Percentiles rank a stretch among this genome's conserved stretches.
Evolutionary conservation across 2,113 vertebrate genomes (phyloP).

Genomic region (Axis porcinus): DNA sequence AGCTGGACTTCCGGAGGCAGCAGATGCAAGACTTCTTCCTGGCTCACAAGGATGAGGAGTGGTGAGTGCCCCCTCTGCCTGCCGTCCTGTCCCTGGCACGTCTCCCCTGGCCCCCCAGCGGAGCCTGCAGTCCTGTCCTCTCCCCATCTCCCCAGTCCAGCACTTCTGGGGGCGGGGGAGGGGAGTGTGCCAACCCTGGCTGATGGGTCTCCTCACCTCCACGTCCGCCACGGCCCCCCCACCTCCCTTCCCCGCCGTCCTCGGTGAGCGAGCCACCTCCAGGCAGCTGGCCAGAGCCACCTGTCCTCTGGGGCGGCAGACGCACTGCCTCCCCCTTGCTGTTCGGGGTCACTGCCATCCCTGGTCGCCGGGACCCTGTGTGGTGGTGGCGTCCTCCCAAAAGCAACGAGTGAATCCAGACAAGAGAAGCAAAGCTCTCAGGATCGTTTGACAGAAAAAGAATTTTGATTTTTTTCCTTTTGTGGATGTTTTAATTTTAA

Average conservation of each 20-base stretch:
- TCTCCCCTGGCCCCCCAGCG: conserved; percentile 41
- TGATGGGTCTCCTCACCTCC: conserved; percentile 57
- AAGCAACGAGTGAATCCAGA: conserved; percentile 67
- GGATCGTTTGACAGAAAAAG: conserved; percentile 73
- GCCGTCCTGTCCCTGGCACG: conserved; percentile 5
- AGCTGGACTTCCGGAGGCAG: conserved; percentile 92
- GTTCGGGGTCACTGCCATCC: conserved; percentile 45
- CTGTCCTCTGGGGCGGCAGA: conserved; percentile 47
- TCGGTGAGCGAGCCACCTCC: conserved; percentile 53
- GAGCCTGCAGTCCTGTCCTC: conserved; percentile 43
- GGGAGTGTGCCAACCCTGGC: conserved; percentile 47
- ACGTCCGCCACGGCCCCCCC: neutral
- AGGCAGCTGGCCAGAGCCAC: conserved; percentile 61
- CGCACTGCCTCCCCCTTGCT: conserved; percentile 41
- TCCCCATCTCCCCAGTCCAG: neutral
- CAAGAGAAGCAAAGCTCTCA: conserved; percentile 70
- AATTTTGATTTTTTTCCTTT: conserved; percentile 71
- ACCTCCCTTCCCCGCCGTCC: conserved; percentile 38
- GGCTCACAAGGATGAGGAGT: conserved; percentile 95
- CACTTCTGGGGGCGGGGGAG: conserved; percentile 61
- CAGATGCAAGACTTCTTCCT: conserved; percentile 98
- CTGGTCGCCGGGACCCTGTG: conserved; percentile 54
- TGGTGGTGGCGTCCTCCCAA: conserved; percentile 65
- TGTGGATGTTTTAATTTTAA: conserved; percentile 80
- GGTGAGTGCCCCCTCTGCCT: conserved; percentile 80